Evolutionary conservation across 1,140 invertebrate species (phyloP).

Genomic region (Apis cerana): DNA sequence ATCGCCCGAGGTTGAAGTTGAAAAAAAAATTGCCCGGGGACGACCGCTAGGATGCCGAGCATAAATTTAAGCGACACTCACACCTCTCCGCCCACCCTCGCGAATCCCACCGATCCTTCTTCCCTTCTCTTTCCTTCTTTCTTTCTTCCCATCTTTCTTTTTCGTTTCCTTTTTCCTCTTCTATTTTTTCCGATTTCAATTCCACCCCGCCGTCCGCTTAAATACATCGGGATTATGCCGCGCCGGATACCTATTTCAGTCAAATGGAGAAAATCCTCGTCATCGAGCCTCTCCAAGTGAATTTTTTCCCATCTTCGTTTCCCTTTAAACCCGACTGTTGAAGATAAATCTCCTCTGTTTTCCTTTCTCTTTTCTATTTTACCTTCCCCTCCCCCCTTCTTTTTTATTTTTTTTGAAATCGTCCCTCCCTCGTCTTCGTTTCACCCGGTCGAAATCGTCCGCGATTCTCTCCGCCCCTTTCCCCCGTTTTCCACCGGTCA

Average conservation of each 20-base stretch:
- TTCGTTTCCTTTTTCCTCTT: background rate
- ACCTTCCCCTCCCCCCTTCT: too few relatives aligned
- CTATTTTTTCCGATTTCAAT: slow-evolving; percentile 58
- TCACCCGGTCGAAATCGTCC: too few relatives aligned
- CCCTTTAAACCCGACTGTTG: background rate
- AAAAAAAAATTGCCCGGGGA: slow-evolving; percentile 72
- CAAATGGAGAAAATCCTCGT: slow-evolving; percentile 13
- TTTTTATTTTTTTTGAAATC: too few relatives aligned
- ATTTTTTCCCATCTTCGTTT: background rate
- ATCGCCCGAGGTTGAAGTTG: slow-evolving; percentile 62
- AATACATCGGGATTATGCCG: slow-evolving; percentile 48
- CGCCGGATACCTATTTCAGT: slow-evolving; percentile 13
- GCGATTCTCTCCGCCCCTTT: background rate
- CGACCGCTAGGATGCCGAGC: slow-evolving; percentile 67
- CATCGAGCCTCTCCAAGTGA: background rate
- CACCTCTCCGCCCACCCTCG: slow-evolving; percentile 50
- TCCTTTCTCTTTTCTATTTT: too few relatives aligned
- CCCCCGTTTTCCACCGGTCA: background rate
- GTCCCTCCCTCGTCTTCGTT: too few relatives aligned
- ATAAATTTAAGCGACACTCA: slow-evolving; percentile 73
- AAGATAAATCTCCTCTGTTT: too few relatives aligned
- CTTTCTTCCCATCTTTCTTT: slow-evolving; percentile 27
- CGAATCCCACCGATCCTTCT: slow-evolving; percentile 38
- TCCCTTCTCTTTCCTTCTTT: slow-evolving; percentile 19
- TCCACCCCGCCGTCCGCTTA: slow-evolving; percentile 44